Evolutionary conservation across 2,113 vertebrate species (phyloP), one percentile per base, ranked within the genome.

Genomic region (Rhizomys pruinosus): DNA sequence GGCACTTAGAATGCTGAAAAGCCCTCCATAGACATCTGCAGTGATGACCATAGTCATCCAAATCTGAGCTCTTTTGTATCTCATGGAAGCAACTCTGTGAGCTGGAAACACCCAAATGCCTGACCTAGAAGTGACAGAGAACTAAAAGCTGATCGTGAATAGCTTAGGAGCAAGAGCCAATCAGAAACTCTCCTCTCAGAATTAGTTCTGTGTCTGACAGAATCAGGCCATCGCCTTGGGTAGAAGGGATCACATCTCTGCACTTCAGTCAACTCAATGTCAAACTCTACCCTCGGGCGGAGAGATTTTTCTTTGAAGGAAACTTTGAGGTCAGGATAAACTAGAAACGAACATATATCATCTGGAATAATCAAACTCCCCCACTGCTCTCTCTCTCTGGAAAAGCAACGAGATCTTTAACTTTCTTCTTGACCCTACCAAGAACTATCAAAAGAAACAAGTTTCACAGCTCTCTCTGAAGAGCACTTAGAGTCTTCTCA

Each of bases 1-100:
- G 79, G 57, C 91, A 81, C 91, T 91, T 61, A 92, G 93, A 93
- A 95, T 73, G 73, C 72, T 55, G 73, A 27, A 55, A 34, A 57
- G 57, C 59, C 39, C 42, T 71, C 47, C 71, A 2, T n/a, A n/a
- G n/a, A 0, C 79, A 68, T n/a, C 57, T 87, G 79, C 19, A 8
- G 76, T 66, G 15, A 57, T 78, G 94, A 89, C 87, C 73, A 37
- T 42, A 69, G 16, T 11, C 44, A 19, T 68, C 90, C 92, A 92
- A 78, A 57, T 44, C 39, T 87, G 77, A 66, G 39, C 69, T 80
- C 71, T 71, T 93, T 39, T 74, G 64, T 80, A 72, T 81, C 84
- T 92, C n/a, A 37, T 52, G n/a, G 59, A 93, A 89, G 16, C 5
- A 12, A 12, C 77, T 84, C 37, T 23, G 12, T 42, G 52, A 64